phyloP scores from a whole-genome alignment of 2,797 vertebrate genomes.

The Furcifer pardalis region DNA sequence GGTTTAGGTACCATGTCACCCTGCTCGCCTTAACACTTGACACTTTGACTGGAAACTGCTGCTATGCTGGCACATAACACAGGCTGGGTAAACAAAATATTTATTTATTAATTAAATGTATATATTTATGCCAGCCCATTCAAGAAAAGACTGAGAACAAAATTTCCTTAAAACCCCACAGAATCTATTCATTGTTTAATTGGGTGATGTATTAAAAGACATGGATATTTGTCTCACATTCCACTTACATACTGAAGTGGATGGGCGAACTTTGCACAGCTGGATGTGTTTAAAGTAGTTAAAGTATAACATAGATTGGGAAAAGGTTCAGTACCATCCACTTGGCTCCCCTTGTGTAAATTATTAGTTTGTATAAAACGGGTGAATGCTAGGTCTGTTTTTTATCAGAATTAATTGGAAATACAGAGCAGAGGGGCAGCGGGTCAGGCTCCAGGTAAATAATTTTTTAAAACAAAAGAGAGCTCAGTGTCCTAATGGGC shows the following conservation, averaged over 20 bases:
- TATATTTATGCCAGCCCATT: background rate
- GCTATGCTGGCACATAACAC: background rate
- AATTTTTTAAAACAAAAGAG: slow-evolving; percentile 51
- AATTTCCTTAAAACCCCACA: background rate
- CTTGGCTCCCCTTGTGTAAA: slow-evolving; percentile 85
- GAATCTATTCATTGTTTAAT: background rate
- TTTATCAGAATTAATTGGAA: slow-evolving; percentile 84
- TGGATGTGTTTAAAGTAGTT: slow-evolving; percentile 87
- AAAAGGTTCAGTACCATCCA: slow-evolving; percentile 85
- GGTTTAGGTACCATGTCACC: too few species aligned
- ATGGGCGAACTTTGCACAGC: slow-evolving; percentile 82
- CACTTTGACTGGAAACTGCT: too few species aligned
- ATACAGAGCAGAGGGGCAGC: slow-evolving; percentile 55
- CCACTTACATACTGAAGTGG: slow-evolving; percentile 39
- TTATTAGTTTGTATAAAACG: slow-evolving; percentile 85
- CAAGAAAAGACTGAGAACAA: background rate
- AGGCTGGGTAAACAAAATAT: too few species aligned
- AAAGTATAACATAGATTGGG: slow-evolving; percentile 87
- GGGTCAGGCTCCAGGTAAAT: slow-evolving; percentile 55
- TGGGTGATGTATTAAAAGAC: background rate
- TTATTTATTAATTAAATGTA: too few species aligned
- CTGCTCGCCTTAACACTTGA: too few species aligned
- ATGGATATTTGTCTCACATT: slow-evolving; percentile 15
- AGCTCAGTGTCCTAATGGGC: slow-evolving; percentile 23
- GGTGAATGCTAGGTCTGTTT: slow-evolving; percentile 82